Percentiles rank a stretch among this genome's conserved stretches.
Evolutionary conservation across 1,140 invertebrate species (phyloP).

Genomic region (Drosophila tristis): DNA sequence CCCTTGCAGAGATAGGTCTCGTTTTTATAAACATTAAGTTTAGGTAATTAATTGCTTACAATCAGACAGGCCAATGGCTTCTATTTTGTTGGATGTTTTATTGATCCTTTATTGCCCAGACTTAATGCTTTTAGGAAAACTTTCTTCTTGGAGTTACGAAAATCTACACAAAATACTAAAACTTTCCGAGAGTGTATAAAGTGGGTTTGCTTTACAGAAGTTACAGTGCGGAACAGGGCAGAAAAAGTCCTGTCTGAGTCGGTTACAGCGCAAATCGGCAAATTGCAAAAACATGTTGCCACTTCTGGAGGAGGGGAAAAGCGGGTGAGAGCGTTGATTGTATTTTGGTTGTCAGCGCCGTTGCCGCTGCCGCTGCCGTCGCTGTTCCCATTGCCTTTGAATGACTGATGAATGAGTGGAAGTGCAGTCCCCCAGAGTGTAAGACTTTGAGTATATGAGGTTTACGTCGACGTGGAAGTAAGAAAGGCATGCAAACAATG

Average conservation of each 20-base stretch:
- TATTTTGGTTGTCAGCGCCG: slow-evolving; percentile 25
- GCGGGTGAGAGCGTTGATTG: slow-evolving; percentile 14
- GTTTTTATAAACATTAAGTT: no score
- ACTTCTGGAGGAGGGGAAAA: slow-evolving; percentile 34
- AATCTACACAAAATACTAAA: no score
- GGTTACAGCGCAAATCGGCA: slow-evolving; percentile 70
- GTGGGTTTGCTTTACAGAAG: no score
- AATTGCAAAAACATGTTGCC: slow-evolving; percentile 79
- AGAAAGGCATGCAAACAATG: slow-evolving; percentile 70
- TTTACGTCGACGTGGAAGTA: slow-evolving; percentile 33
- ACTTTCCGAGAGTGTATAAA: no score
- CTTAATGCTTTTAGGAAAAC: no score
- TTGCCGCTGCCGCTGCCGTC: slow-evolving; percentile 8
- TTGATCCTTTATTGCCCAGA: no score
- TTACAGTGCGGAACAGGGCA: neutral
- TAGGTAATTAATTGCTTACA: no score
- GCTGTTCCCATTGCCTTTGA: slow-evolving; percentile 26
- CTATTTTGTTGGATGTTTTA: no score
- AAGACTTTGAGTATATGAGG: slow-evolving; percentile 40
- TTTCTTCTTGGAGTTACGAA: no score
- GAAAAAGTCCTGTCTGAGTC: slow-evolving; percentile 48
- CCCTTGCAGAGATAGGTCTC: no score
- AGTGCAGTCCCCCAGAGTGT: slow-evolving; percentile 47
- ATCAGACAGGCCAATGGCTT: no score
- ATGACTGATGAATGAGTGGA: slow-evolving; percentile 73